phyloP scores from a whole-genome alignment of 1,140 invertebrate species.

The Metaphire vulgaris region DNA sequence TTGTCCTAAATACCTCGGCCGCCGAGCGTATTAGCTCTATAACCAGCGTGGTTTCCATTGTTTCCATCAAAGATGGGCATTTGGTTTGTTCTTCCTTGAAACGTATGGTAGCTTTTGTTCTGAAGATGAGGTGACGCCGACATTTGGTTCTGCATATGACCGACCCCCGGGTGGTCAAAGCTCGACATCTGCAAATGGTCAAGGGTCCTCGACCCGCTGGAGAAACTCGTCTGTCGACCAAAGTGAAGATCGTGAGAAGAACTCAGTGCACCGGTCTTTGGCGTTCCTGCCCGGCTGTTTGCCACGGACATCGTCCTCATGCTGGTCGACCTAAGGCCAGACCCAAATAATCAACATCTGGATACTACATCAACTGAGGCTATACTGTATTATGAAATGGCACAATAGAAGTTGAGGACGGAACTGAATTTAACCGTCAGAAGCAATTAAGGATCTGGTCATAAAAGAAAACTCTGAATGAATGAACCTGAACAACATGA shows the following conservation, averaged over 20 bases:
- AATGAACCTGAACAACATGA: too few species aligned
- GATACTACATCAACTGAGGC: too few species aligned
- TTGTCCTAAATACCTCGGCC: too few species aligned
- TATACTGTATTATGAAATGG: too few species aligned
- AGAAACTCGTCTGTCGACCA: not conserved
- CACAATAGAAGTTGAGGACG: too few species aligned
- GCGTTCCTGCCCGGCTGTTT: constrained; percentile 16
- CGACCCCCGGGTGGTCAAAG: not conserved
- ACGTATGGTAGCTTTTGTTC: not conserved
- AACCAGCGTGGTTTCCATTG: not conserved
- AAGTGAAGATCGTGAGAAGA: constrained; percentile 8
- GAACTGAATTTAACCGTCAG: too few species aligned
- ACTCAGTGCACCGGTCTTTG: constrained; percentile 4
- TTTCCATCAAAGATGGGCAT: not conserved
- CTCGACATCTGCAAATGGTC: not conserved
- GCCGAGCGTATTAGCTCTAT: not conserved
- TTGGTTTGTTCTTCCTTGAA: not conserved
- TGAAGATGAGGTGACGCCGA: not conserved
- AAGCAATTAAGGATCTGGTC: too few species aligned
- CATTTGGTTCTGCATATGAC: not conserved
- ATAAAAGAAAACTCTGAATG: too few species aligned
- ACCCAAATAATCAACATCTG: too few species aligned
- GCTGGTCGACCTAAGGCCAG: constrained; percentile 19
- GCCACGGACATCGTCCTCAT: constrained; percentile 18
- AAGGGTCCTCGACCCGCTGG: not conserved